Conservation (phyloP, 2,113 vertebrate genomes). For the Paramisgurnus dabryanus region DNA sequence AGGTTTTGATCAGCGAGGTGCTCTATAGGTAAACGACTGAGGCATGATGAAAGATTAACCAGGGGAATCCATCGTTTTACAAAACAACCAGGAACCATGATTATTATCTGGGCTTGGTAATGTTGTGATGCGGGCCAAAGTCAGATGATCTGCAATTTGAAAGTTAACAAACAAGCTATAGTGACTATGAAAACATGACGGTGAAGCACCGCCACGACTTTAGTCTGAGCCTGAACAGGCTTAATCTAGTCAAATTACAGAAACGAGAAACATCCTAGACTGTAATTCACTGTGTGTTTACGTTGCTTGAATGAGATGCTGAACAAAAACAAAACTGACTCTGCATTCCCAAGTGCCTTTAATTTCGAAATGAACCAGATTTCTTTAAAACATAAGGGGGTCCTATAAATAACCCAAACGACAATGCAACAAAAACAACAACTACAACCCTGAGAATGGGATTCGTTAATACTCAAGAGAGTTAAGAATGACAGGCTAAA, state of each 20-base stretch:
- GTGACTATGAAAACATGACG: not conserved
- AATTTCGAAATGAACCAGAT: not conserved
- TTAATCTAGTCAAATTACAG: no score
- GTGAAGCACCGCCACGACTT: no score
- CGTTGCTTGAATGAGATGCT: slow-evolving; percentile 7
- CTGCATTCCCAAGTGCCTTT: not conserved
- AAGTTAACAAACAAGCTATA: not conserved
- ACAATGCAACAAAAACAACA: no score
- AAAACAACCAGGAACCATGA: not conserved
- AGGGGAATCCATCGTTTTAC: slow-evolving; percentile 1
- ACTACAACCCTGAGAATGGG: not conserved
- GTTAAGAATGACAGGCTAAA: slow-evolving; percentile 40
- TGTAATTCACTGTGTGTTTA: not conserved
- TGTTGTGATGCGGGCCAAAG: not conserved
- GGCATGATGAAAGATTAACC: slow-evolving; percentile 7
- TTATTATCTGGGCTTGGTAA: not conserved
- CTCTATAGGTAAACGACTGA: not conserved
- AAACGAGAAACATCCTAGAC: no score
- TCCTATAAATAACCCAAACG: not conserved
- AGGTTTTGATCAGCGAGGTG: not conserved
- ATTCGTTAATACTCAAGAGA: not conserved
- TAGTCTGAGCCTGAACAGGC: no score
- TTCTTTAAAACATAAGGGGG: not conserved
- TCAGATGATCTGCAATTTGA: not conserved
- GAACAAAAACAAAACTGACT: not conserved